These are phyloP conservation scores for Sapayoa aenigma DNA, from an alignment of 2,113 vertebrate genomes.

Conservation along the genomic window DNA sequence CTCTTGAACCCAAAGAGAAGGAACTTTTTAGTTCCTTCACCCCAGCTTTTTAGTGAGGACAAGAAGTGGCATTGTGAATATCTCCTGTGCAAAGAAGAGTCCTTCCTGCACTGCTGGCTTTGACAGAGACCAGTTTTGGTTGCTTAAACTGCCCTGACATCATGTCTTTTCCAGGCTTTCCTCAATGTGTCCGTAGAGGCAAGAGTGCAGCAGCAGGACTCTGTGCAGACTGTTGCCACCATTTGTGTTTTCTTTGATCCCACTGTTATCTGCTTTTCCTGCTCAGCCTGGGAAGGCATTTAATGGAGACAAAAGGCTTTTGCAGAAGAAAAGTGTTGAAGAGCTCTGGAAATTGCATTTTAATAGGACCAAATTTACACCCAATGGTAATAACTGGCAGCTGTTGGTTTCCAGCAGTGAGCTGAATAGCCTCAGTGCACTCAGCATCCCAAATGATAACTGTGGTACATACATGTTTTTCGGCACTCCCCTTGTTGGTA, in stretches of 20 bases:
- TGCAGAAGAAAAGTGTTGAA: slow-evolving; percentile 14
- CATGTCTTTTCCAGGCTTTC: neutral
- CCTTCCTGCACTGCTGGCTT: neutral
- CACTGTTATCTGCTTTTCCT: neutral
- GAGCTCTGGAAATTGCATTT: slow-evolving; percentile 38
- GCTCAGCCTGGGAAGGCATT: neutral
- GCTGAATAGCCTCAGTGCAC: neutral
- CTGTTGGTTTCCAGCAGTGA: slow-evolving; percentile 11
- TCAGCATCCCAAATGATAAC: neutral
- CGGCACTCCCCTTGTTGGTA: neutral
- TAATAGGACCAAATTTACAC: neutral
- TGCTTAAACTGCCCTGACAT: neutral
- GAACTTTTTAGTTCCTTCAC: no score
- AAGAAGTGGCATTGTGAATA: neutral
- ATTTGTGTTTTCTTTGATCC: neutral
- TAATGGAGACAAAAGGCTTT: slow-evolving; percentile 24
- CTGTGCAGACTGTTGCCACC: neutral
- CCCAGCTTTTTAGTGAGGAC: neutral
- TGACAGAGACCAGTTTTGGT: neutral
- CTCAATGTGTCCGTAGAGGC: accelerated
- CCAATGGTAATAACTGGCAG: neutral
- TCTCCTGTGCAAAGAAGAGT: neutral
- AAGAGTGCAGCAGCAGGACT: neutral
- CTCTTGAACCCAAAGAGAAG: neutral
- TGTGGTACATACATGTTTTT: neutral